Conservation (phyloP, 2,113 vertebrate species). For the Cettia cetti region DNA sequence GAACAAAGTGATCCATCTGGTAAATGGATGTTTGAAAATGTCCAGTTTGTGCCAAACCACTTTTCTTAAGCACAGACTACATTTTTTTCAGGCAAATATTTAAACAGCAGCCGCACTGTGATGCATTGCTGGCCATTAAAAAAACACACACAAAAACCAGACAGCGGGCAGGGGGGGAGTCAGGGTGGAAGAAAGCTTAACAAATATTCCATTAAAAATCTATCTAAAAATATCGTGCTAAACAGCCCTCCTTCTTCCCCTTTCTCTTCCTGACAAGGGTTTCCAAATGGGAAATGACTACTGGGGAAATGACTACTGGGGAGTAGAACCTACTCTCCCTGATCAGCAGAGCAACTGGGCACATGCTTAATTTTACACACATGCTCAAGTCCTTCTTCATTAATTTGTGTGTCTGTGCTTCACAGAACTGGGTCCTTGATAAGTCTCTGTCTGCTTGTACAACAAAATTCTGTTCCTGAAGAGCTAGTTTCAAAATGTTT, state of each 20-base stretch:
- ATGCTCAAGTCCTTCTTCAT: neutral
- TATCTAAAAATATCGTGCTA: neutral
- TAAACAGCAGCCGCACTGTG: conserved; percentile 45
- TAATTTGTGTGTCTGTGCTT: neutral
- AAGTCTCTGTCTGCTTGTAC: neutral
- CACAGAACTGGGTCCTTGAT: neutral
- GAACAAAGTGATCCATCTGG: conserved; percentile 71
- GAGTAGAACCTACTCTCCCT: neutral
- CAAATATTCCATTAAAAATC: conserved; percentile 46
- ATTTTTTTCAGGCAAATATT: conserved; percentile 54
- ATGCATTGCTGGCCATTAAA: conserved; percentile 43
- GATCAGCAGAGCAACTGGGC: neutral
- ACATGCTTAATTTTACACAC: neutral
- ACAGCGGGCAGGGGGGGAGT: neutral
- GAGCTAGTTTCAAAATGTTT: neutral
- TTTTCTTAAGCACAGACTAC: conserved; percentile 62
- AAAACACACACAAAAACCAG: conserved; percentile 27
- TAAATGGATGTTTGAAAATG: conserved; percentile 73
- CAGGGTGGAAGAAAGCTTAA: conserved; percentile 20
- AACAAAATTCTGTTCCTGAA: neutral
- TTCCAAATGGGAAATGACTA: conserved; percentile 4
- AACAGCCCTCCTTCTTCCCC: neutral
- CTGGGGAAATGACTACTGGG: neutral
- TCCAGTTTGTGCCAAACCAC: conserved; percentile 66
- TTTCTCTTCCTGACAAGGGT: neutral